Evolutionary conservation across 2,113 vertebrate species (phyloP), one percentile per base, ranked within the genome.

Genomic region (Geococcyx californianus): DNA sequence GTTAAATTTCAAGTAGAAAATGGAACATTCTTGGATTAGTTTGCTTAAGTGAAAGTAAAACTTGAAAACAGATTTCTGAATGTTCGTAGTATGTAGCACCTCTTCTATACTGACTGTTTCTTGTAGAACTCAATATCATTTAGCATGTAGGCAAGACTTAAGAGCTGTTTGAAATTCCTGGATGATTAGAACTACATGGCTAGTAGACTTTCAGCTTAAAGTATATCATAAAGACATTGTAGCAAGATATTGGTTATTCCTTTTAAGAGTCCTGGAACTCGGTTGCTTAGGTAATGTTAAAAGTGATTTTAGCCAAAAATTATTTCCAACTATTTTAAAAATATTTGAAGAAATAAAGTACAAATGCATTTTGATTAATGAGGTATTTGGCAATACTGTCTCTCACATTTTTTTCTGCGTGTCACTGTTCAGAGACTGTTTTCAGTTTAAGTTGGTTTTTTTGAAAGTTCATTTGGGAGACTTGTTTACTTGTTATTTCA

Each of bases 341-440:
- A 5, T 38, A 13, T 18, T 83, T 84, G 8, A 89, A 76, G 49
- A 67, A 40, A 47, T 73, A 29, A 75, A 72, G 31, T 52, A 28
- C n/a, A 84, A 81, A 59, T 42, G 7, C 4, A 16, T 75, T 81
- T 89, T 90, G 16, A 64, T 75, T 51, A 73, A 25, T 62, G 13
- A 73, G 13, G 4, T 36, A 55, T 7, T 47, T 51, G 24, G 5
- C 45, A 20, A 6, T 67, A 9, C 0, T 60, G 2, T 67, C 1
- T 54, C 21, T 58, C 31, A 16, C 7, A 20, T 73, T 6, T 62
- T 56, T 62, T 82, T 38, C 29, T 68, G 44, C 16, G 3, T 63
- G 9, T 47, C 70, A 59, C 16, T 64, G 7, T 69, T 90, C 4
- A 34, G 24, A 45, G 45, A 25, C 59, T 68, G 31, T 38, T 83